Base-by-base conservation (phyloP, 2,888 invertebrate genomes). In the Pollenia angustigena region DNA sequence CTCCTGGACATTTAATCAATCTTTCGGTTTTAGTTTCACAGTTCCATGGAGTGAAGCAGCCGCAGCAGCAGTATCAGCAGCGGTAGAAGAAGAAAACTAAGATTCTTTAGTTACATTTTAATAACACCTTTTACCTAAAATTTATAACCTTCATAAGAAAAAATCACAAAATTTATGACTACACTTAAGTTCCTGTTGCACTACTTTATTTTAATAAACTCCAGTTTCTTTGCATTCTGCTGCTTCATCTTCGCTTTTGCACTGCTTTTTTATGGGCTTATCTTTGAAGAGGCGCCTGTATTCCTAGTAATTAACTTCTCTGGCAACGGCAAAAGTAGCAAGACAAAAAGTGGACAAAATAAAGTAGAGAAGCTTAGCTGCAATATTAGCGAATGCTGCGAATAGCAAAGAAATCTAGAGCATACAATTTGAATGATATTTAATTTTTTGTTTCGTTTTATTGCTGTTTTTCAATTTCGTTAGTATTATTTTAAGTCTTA, bases 61-160 rank as follows among this genome's bases (percentile, higher is more conserved):
- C 50, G 7, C 10, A 42, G 42, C 62, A 58, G n/a, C 14, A 14
- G n/a, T n/a, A 14, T 18, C 56, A 58, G n/a, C 14, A 14, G 1
- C 18, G n/a, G 7, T 4, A 40, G 42, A 12, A 12, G 23, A 3
- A 66, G 32, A 60, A 82, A 9, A 58, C 23, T 32, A 32, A 32
- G 40, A 56, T 42, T 64, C 74, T 79, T 18, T 64, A 52, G 75
- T 82, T 80, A 80, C 81, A 71, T 80, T 87, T 87, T 85, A 87
- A 85, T 87, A 85, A 87, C 85, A 87, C 81, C 87, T 85, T 79
- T 85, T 82, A 64, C 76, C 44, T 66, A 52, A 85, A 85, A 87
- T 85, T 87, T 87, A 87, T 87, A 87, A 84, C 84, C 87, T 87
- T 87, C 84, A 84, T 81, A 81, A 84, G 87, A 72, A 56, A 50